These are phyloP conservation scores for Leucopsar rothschildi DNA, from an alignment of 2,113 vertebrate species.

Conservation along the genomic window DNA sequence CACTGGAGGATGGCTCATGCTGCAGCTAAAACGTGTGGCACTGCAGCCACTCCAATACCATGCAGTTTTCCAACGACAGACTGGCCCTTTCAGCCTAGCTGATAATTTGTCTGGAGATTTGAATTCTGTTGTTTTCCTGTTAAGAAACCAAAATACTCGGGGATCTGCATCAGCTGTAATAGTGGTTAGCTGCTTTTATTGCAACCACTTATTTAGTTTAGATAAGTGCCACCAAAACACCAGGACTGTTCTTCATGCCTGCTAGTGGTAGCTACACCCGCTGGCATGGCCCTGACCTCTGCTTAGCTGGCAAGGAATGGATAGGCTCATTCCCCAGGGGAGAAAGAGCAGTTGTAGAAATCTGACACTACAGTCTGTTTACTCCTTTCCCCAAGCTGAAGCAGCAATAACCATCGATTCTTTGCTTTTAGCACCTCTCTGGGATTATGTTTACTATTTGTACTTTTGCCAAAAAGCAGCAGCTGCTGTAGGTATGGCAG, in stretches of 20 bases:
- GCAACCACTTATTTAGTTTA: background rate
- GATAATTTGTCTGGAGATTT: background rate
- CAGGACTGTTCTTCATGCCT: background rate
- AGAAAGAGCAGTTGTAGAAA: slow-evolving; percentile 16
- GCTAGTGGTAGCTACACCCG: background rate
- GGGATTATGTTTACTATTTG: background rate
- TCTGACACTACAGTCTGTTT: background rate
- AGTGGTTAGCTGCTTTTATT: background rate
- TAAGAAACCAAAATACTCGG: background rate
- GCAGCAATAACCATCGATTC: background rate
- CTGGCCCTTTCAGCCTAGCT: background rate
- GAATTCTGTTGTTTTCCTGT: background rate
- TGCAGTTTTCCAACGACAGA: background rate
- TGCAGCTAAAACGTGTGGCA: background rate
- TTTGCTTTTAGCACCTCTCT: slow-evolving; percentile 49
- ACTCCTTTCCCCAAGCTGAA: background rate
- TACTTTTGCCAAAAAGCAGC: slow-evolving; percentile 7
- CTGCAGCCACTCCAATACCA: accelerated
- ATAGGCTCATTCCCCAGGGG: background rate
- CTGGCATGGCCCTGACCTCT: background rate
- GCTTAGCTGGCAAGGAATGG: background rate
- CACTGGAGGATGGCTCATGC: background rate
- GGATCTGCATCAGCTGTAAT: background rate
- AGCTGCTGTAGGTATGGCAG: background rate
- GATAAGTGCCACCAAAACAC: background rate